Conservation (phyloP, 2,113 vertebrate species). For the Hydrochoerus hydrochaeris region DNA sequence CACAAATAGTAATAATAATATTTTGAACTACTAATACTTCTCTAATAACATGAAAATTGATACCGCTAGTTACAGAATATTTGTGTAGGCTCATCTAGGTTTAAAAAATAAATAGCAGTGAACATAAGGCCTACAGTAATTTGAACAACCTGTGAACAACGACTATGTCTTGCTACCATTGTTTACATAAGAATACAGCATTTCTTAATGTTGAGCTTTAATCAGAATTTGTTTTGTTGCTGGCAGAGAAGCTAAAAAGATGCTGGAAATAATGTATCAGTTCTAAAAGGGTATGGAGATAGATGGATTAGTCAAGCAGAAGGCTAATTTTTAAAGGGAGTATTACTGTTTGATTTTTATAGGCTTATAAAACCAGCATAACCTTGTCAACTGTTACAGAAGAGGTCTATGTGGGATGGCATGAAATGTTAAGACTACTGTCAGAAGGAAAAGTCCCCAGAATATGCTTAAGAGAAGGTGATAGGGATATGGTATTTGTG, state of each 20-base stretch:
- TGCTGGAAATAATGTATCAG: background rate
- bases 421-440: background rate
- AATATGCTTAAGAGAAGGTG: background rate
- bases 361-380: background rate
- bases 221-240: background rate
- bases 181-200: background rate
- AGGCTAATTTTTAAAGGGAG: constrained; percentile 13
- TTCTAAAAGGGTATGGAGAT: background rate
- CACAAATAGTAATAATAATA: background rate
- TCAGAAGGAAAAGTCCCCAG: background rate
- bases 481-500: background rate
- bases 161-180: background rate
- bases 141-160: background rate
- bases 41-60: background rate
- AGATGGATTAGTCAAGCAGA: background rate
- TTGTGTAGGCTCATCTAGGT: background rate
- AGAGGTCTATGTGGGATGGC: background rate
- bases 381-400: background rate
- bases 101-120: background rate
- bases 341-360: constrained; percentile 9
- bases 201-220: constrained; percentile 27
- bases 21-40: background rate
- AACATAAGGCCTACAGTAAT: background rate
- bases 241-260: background rate
- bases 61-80: background rate